Evolutionary conservation across 1,140 invertebrate species (phyloP).

Genomic region (Leptinotarsa texana): DNA sequence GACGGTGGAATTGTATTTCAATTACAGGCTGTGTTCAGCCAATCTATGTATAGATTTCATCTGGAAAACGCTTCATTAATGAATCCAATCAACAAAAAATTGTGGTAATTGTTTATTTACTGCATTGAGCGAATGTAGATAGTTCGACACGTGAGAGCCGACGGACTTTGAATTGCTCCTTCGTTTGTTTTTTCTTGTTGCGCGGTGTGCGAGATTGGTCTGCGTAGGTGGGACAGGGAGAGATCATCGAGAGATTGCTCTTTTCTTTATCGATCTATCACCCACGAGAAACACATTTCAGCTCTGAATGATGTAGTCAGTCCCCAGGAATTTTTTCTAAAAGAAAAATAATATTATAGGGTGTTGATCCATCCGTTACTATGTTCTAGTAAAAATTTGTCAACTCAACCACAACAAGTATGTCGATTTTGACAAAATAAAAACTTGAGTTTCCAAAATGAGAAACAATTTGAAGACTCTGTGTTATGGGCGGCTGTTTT

Average conservation of each 20-base stretch:
- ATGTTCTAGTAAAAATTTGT: too few relatives aligned
- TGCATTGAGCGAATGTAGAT: not conserved
- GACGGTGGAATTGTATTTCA: slow-evolving; percentile 20
- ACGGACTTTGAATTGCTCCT: not conserved
- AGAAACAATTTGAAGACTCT: too few relatives aligned
- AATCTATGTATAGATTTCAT: slow-evolving; percentile 24
- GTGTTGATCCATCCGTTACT: too few relatives aligned
- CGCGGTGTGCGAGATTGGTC: not conserved
- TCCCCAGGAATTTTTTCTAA: too few relatives aligned
- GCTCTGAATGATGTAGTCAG: too few relatives aligned
- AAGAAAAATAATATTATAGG: too few relatives aligned
- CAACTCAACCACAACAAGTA: too few relatives aligned
- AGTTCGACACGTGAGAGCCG: not conserved
- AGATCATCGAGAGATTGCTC: not conserved
- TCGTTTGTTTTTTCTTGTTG: not conserved
- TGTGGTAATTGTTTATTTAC: slow-evolving; percentile 24
- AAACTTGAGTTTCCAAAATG: too few relatives aligned
- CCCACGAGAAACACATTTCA: too few relatives aligned
- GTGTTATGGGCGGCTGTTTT: too few relatives aligned
- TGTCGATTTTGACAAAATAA: too few relatives aligned
- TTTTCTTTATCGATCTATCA: too few relatives aligned
- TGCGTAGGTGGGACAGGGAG: not conserved
- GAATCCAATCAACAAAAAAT: slow-evolving; percentile 23
- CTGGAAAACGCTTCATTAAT: slow-evolving; percentile 17
- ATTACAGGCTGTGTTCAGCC: slow-evolving; percentile 21